Evolutionary conservation across 2,113 vertebrate genomes (phyloP).

Genomic region (Gallinago media): DNA sequence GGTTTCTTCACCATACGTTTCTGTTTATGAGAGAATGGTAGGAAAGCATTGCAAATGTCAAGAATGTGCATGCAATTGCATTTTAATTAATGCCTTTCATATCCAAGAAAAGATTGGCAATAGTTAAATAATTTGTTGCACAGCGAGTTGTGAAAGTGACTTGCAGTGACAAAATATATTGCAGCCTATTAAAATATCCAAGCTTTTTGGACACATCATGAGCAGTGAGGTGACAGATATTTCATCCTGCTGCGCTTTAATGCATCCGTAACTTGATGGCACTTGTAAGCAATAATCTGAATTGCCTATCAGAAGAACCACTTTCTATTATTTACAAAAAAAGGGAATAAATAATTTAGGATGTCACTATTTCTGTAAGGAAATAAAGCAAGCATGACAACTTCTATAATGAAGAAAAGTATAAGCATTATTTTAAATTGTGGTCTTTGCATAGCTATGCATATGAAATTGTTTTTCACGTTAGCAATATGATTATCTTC

Average conservation of each 20-base stretch:
- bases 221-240: background rate
- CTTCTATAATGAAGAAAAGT: constrained; percentile 22
- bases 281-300: constrained; percentile 64
- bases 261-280: constrained; percentile 47
- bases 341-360: constrained; percentile 33
- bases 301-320: constrained; percentile 55
- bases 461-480: background rate
- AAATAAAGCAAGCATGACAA: constrained; percentile 36
- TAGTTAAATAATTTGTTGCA: constrained; percentile 45
- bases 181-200: constrained; percentile 10
- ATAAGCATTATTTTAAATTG: background rate
- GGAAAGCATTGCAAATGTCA: background rate
- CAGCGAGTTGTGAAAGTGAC: constrained; percentile 65
- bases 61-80: background rate
- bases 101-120: background rate
- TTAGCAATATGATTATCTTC: background rate
- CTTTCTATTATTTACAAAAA: constrained; percentile 48
- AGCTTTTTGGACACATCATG: constrained; percentile 44
- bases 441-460: background rate
- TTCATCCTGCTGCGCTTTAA: constrained; percentile 55
- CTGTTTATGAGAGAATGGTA: background rate
- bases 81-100: constrained; percentile 4
- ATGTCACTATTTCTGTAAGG: constrained; percentile 16
- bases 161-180: constrained; percentile 62
- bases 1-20: background rate